Evolutionary conservation across 1,140 invertebrate species (phyloP), one percentile per base, ranked within the genome.

Genomic region (Trichonephila clavata): DNA sequence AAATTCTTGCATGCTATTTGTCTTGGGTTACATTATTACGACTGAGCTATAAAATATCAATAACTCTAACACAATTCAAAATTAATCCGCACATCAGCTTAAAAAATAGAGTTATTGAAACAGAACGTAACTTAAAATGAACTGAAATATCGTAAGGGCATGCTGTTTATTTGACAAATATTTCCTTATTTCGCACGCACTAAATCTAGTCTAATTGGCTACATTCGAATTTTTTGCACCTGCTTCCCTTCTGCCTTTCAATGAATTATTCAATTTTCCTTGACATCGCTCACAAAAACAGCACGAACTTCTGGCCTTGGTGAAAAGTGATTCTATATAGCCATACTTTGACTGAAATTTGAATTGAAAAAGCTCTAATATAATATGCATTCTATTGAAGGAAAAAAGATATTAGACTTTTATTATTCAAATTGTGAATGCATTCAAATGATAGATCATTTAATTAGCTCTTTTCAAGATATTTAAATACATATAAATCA

Each of bases 211-310:
- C 27, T 77, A 5, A 77, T 39, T 16, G 27, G 27, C 39, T 77
- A 14, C 27, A 77, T 77, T 77, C 27, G 27, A 39, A 63, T 63
- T 63, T 20, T 63, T 21, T 21, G 21, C 71, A 77, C 71, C 27
- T 32, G 24, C 32, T 77, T 77, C 71, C n/a, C 71, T 77, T 77
- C 24, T 77, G 27, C 14, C 71, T 32, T 77, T 32, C 27, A 39
- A 77, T 77, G 71, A 77, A 77, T 77, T 77, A 77, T 77, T 77
- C 71, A 77, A 32, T 32, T 77, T 77, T 77, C 71, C 71, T 77
- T 77, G 71, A 77, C 71, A 77, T 39, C 27, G 32, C 18, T 68
- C 24, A 14, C 24, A 77, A 77, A 39, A 77, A 18, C 71, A 68
- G 27, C n/a, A 27, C 16, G 61, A 63, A 63, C 50, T 20, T 14